Conservation (phyloP, 1,140 invertebrate genomes). For the Diabrotica virgifera region DNA sequence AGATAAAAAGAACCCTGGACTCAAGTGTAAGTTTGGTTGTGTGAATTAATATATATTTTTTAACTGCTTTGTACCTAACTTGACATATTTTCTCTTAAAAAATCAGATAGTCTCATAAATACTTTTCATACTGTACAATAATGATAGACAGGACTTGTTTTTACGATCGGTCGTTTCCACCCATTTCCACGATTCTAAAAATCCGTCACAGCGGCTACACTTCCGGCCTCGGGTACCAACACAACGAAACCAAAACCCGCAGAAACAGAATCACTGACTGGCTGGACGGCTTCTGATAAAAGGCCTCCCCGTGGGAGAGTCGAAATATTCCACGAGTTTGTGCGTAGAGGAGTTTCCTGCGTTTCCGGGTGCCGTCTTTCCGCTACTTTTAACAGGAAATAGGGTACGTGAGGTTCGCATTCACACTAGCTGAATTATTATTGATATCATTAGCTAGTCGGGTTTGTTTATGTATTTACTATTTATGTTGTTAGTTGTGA, state of each 20-base stretch:
- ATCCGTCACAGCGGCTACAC: conserved; percentile 23
- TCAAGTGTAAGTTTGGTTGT: too few relatives aligned
- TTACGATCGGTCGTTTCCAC: too few relatives aligned
- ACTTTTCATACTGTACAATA: too few relatives aligned
- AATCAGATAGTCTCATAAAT: too few relatives aligned
- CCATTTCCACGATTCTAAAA: conserved; percentile 24
- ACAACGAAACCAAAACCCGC: background rate
- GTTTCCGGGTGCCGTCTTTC: conserved; percentile 1
- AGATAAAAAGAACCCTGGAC: too few relatives aligned
- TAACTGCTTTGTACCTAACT: too few relatives aligned
- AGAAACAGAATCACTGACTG: conserved; percentile 4
- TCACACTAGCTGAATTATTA: background rate
- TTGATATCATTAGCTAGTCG: background rate
- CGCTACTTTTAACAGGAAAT: conserved; percentile 7
- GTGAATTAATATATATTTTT: too few relatives aligned
- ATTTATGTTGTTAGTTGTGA: too few relatives aligned
- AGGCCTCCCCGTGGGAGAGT: conserved; percentile 20
- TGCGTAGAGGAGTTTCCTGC: conserved; percentile 7
- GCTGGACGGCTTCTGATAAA: conserved; percentile 8
- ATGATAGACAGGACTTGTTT: too few relatives aligned
- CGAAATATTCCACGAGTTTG: background rate
- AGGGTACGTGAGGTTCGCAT: background rate
- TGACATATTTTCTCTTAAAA: too few relatives aligned
- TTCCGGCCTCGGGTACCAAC: conserved; percentile 17
- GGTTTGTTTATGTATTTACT: too few relatives aligned